Conservation (phyloP, 1,140 invertebrate genomes). For the Drosophila lowei region DNA sequence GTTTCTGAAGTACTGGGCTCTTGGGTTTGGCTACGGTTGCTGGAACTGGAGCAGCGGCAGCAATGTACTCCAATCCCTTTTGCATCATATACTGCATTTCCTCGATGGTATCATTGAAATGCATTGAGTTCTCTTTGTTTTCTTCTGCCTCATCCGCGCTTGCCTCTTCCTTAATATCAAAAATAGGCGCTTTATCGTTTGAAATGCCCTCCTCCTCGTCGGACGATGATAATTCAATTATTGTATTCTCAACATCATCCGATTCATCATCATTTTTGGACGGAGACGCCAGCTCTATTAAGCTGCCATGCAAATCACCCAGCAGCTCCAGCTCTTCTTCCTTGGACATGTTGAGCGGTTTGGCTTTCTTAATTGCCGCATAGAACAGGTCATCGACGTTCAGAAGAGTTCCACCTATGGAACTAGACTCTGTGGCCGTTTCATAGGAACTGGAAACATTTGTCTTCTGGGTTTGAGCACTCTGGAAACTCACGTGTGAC, state of each 20-base stretch:
- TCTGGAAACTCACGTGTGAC: constrained; percentile 57
- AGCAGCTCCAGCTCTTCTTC: constrained; percentile 52
- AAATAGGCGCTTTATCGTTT: background rate
- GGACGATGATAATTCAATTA: constrained; percentile 58
- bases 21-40: constrained; percentile 1
- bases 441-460: constrained; percentile 69
- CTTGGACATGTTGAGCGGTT: constrained; percentile 47
- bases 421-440: constrained; percentile 61
- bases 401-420: constrained; percentile 41
- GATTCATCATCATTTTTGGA: constrained; percentile 5
- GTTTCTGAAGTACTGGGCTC: constrained; percentile 32
- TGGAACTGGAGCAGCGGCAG: constrained; percentile 8
- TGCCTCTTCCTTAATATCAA: background rate
- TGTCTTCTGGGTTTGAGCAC: constrained; percentile 48
- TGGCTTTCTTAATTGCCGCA: constrained; percentile 60
- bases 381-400: constrained; percentile 69
- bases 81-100: constrained; percentile 83
- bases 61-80: constrained; percentile 74
- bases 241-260: constrained; percentile 37
- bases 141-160: constrained; percentile 30
- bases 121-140: constrained; percentile 64
- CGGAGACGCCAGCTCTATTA: constrained; percentile 37
- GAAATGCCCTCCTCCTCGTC: constrained; percentile 38
- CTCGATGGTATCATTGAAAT: constrained; percentile 83
- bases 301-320: constrained; percentile 47